phyloP scores from a whole-genome alignment of 30 jellyfish, hydroid and myxozoan species.

The Rhopilema esculentum region DNA sequence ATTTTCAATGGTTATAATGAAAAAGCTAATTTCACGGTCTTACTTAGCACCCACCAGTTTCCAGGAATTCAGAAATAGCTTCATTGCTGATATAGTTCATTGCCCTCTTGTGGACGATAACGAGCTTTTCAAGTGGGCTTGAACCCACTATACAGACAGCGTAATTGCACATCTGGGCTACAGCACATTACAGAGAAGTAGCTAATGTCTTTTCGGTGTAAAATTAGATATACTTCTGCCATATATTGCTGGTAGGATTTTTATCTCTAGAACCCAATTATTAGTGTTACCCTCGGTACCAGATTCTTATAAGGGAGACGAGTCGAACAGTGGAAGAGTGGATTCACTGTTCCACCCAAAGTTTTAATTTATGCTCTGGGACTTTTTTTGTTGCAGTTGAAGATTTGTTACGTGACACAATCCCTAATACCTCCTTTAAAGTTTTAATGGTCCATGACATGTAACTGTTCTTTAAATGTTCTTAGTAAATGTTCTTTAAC shows the following conservation, averaged over 20 bases:
- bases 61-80: neutral
- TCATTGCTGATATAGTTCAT: neutral
- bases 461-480: too few species aligned
- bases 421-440: too few species aligned
- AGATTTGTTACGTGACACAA: too few species aligned
- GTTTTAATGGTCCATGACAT: too few species aligned
- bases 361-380: too few species aligned
- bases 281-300: too few species aligned
- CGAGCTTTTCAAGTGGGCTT: neutral
- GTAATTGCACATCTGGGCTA: neutral
- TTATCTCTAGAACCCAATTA: neutral
- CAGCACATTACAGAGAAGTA: neutral
- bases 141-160: neutral
- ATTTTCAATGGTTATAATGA: neutral
- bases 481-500: too few species aligned
- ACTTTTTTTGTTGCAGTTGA: too few species aligned
- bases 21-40: neutral
- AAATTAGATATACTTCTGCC: neutral
- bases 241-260: neutral
- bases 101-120: neutral
- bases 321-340: too few species aligned
- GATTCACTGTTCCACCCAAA: too few species aligned
- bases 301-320: too few species aligned
- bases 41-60: neutral
- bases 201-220: neutral